Percentiles rank a stretch among this genome's conserved stretches.
These are phyloP conservation scores for Solenopsis invicta DNA, from an alignment of 1,140 invertebrate genomes.

Conservation along the genomic window DNA sequence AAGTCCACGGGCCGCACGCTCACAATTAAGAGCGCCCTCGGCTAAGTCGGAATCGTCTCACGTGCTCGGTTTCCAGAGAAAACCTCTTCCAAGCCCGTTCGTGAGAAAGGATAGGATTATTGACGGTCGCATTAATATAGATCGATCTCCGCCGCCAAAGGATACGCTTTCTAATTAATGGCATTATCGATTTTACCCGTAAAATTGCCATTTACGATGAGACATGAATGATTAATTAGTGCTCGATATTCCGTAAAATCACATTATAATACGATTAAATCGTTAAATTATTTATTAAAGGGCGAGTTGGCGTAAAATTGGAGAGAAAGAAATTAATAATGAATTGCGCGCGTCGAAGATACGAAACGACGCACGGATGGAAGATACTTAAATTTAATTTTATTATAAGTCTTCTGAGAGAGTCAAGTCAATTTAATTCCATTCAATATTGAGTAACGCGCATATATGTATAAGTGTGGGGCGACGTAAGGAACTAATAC, in stretches of 20 bases:
- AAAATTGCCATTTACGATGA: slow-evolving; percentile 60
- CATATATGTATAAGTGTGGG: not conserved
- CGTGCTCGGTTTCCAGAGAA: slow-evolving; percentile 68
- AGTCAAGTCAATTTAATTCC: too few relatives aligned
- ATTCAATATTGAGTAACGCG: not conserved
- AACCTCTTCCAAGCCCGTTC: slow-evolving; percentile 48
- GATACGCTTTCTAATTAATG: slow-evolving; percentile 50
- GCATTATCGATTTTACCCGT: slow-evolving; percentile 42
- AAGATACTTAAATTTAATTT: slow-evolving; percentile 17
- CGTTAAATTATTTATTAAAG: slow-evolving; percentile 60
- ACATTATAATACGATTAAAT: slow-evolving; percentile 62
- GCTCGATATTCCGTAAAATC: slow-evolving; percentile 60
- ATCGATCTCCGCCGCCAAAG: slow-evolving; percentile 45
- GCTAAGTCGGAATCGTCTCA: slow-evolving; percentile 67
- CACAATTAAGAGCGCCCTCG: slow-evolving; percentile 72
- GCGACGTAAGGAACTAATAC: not conserved
- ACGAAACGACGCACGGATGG: not conserved
- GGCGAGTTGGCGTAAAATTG: slow-evolving; percentile 44
- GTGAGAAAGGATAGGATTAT: slow-evolving; percentile 40
- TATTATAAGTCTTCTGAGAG: not conserved
- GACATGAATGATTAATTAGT: slow-evolving; percentile 57
- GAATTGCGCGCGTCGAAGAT: not conserved
- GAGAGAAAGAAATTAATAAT: slow-evolving; percentile 42
- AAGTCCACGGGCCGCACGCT: slow-evolving; percentile 72
- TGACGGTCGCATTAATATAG: slow-evolving; percentile 55